Conservation (phyloP, 92 coral and sea anemone genomes). For the Bergia sp. region DNA sequence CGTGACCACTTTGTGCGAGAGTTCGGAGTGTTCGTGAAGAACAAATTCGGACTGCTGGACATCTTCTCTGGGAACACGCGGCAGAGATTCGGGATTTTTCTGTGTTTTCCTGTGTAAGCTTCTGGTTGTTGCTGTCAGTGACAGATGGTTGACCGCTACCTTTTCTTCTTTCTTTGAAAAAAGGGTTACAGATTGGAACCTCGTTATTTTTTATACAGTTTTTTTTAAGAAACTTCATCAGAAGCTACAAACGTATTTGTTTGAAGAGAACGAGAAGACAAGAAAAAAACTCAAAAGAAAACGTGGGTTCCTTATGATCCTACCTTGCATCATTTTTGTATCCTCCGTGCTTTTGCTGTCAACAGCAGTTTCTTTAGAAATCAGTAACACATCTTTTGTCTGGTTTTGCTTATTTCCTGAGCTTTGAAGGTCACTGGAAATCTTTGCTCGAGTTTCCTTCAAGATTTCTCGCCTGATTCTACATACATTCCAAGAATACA, state of each 20-base stretch:
- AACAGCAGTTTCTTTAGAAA: too few species aligned
- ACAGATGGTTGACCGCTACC: not conserved
- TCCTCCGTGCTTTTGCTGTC: not conserved
- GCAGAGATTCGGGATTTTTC: not conserved
- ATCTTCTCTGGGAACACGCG: not conserved
- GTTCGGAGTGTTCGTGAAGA: constrained; percentile 20
- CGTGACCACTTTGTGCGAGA: constrained; percentile 27
- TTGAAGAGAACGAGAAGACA: too few species aligned
- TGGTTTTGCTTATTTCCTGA: too few species aligned
- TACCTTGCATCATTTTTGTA: not conserved
- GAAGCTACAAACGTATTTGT: too few species aligned
- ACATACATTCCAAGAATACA: not conserved
- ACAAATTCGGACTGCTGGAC: not conserved
- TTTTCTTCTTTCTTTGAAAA: not conserved
- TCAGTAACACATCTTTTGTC: too few species aligned
- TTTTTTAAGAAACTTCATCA: too few species aligned
- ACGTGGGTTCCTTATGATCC: not conserved
- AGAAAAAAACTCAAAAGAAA: too few species aligned
- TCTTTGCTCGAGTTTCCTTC: not conserved
- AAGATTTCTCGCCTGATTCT: too few species aligned
- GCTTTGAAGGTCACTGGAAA: not conserved
- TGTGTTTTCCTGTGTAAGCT: not conserved
- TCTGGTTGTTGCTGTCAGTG: too few species aligned
- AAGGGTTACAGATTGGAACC: too few species aligned
- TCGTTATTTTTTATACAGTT: too few species aligned